Evolutionary conservation across 1,140 invertebrate genomes (phyloP), one percentile per base, ranked within the genome.

Genomic region (Drosophila auraria): DNA sequence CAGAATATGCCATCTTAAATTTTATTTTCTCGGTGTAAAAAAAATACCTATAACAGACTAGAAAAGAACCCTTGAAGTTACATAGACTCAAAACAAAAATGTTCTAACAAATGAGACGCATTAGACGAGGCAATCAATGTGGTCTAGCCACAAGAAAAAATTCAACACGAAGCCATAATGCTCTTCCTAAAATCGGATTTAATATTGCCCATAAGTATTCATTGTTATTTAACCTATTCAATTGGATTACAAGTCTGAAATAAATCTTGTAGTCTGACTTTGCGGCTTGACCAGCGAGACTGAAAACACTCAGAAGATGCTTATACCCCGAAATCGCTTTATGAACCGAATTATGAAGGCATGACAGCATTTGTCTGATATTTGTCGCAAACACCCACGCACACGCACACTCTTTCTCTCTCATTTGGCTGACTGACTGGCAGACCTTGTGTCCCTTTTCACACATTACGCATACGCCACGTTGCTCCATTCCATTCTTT

Each of bases 391-490:
- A 42, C 27, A 60, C 63, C 64, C 63, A 20, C 15, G 42, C 15
- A 20, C 30, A 23, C 38, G 14, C 2, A 38, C 27, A 50, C 40
- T n/a, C 56, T 9, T 1, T n/a, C 47, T 14, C 23, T 36, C 51
- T 42, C 44, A 53, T 68, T 60, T 54, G 54, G 17, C 23, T 57
- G 45, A 59, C 53, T 33, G 66, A 69, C 53, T 60, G 51, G 17
- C 53, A 66, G 66, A 70, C 60, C 78, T 79, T 72, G 76, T 78
- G 77, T 63, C 77, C 76, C 77, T 71, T 87, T 82, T 84, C 68
- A 76, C 74, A 81, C 57, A 83, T 87, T 89, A 89, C 72, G 80
- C 68, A 89, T 87, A 87, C 83, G 83, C 68, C 51, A 42, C 68
- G 72, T 87, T 72, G 61, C 12, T 45, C 44, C 61, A 49, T 45